A percentile compares a stretch with the other conserved stretches of the same genome.
Evolutionary conservation across 2,113 vertebrate genomes (phyloP).

Genomic region (Pseudorectes ferrugineus): DNA sequence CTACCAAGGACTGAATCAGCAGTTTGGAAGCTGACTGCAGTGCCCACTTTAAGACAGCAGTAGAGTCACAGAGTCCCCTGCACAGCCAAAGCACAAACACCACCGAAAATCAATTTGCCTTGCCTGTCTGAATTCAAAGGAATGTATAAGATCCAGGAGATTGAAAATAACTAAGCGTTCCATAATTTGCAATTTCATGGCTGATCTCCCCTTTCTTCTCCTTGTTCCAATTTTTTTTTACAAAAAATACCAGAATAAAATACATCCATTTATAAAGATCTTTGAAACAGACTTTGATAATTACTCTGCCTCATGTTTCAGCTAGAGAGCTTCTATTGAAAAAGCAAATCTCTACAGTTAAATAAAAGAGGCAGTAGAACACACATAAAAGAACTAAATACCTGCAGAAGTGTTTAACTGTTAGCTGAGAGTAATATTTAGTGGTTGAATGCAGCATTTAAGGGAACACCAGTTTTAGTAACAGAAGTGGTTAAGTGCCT

Average conservation of each 20-base stretch:
- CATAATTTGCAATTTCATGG: background rate
- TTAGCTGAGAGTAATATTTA: background rate
- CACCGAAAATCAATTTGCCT: background rate
- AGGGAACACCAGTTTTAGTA: background rate
- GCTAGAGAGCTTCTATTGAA: background rate
- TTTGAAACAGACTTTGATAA: background rate
- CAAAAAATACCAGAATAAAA: background rate
- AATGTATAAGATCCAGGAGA: background rate
- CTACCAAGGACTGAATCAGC: background rate
- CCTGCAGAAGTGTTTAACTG: background rate
- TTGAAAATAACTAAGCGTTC: background rate
- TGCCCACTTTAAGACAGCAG: background rate
- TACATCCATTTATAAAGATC: background rate
- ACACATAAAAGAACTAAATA: background rate
- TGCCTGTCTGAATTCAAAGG: background rate
- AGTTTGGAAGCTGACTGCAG: background rate
- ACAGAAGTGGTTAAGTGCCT: background rate
- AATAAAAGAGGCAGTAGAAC: background rate
- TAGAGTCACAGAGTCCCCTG: background rate
- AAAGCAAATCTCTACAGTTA: background rate
- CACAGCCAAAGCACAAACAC: background rate
- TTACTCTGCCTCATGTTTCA: background rate
- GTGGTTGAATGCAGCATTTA: background rate
- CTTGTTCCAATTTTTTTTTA: background rate
- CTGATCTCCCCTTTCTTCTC: background rate